A percentile compares a stretch with the other conserved stretches of the same genome.
These are phyloP conservation scores for Sussaba pulchella DNA, from an alignment of 2,888 invertebrate species.

Conservation along the genomic window DNA sequence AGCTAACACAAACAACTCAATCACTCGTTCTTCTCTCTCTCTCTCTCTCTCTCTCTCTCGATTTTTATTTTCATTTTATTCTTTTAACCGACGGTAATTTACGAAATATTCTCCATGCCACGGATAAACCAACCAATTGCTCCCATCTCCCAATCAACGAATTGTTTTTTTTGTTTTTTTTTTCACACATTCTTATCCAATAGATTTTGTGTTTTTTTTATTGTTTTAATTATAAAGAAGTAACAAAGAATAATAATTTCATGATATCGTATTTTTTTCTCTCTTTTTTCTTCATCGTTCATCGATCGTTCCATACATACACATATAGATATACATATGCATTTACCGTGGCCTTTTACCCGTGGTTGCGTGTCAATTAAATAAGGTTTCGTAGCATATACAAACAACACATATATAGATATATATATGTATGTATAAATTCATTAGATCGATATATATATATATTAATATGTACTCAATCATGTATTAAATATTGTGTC, in stretches of 20 bases:
- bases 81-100: neutral
- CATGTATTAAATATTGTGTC: constrained; percentile 81
- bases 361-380: constrained; percentile 18
- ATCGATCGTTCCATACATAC: constrained; percentile 63
- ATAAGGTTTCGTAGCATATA: constrained; percentile 23
- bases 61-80: neutral
- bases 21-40: too few species aligned
- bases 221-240: constrained; percentile 84
- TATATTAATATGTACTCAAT: constrained; percentile 77
- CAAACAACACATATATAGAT: constrained; percentile 36
- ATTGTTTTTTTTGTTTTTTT: neutral
- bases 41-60: neutral
- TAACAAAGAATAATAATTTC: constrained; percentile 84
- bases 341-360: constrained; percentile 41
- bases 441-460: constrained; percentile 66
- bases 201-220: constrained; percentile 76
- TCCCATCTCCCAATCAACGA: constrained; percentile 28
- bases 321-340: constrained; percentile 71
- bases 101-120: constrained; percentile 11
- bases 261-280: constrained; percentile 76
- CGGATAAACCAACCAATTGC: constrained; percentile 26
- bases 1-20: too few species aligned
- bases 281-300: too few species aligned
- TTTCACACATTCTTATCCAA: constrained; percentile 55
- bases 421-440: constrained; percentile 59